Evolutionary conservation across 2,113 vertebrate species (phyloP), one percentile per base, ranked within the genome.

Genomic region (Atrichornis clamosus): DNA sequence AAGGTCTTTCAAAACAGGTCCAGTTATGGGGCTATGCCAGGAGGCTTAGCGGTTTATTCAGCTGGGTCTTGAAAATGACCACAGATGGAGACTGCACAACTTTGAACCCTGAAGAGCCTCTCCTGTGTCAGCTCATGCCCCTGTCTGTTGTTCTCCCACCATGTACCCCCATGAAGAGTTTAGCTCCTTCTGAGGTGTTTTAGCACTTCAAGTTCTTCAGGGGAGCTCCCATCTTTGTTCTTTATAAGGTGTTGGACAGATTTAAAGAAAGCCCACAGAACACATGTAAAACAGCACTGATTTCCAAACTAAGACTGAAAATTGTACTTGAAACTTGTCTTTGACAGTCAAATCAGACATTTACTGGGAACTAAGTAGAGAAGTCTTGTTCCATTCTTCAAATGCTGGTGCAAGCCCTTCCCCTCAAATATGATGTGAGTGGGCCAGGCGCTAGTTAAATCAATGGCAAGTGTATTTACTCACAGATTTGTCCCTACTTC

Each of bases 91-190:
- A 39, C 30, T 9, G 26, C 30, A 35, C 30, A 75, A 2, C 18
- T 35, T 67, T 0, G 3, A 5, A 23, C 7, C 15, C 47, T 35
- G 17, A 13, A 55, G 22, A 64, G 53, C 52, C 37, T 23, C 28
- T 64, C 44, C 47, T 11, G 7, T 6, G 0, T 12, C 58, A 8
- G 18, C 21, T 72, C 19, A 10, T 4, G 15, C 7, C 41, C 20
- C 14, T 10, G 12, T 8, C 32, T 47, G 21, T 23, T 1, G 0
- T 9, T 21, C 2, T 62, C 17, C 13, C 35, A 30, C 8, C 7
- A 1, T 10, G 13, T 13, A 17, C 4, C 1, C 2, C 12, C 8
- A 1, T 9, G 30, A 60, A 41, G 23, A 37, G 13, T 16, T 17
- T n/a, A 14, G 7, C 37, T 78, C 46, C 27, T 53, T 68, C 52